These are phyloP conservation scores for Eretmocerus hayati DNA, from an alignment of 2,888 invertebrate species.

Conservation along the genomic window DNA sequence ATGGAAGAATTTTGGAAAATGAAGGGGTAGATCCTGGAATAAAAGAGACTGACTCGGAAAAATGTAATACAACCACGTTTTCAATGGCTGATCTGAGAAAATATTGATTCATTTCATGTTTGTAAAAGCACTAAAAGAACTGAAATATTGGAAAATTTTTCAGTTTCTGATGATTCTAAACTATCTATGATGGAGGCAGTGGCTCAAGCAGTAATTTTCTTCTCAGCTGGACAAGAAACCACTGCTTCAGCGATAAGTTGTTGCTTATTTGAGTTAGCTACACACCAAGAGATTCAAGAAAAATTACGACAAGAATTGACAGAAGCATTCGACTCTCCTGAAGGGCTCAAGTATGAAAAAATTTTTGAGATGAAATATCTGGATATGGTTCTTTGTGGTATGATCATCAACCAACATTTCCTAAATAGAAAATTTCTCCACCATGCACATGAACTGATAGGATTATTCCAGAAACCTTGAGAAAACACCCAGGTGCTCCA, in stretches of 20 bases:
- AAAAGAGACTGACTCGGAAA: not conserved
- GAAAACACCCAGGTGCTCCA: slow-evolving; percentile 38
- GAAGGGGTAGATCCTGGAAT: not conserved
- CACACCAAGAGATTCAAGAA: slow-evolving; percentile 42
- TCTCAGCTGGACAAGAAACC: slow-evolving; percentile 49
- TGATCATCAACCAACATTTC: no score
- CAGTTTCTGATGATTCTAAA: slow-evolving; percentile 11
- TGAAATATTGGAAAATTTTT: not conserved
- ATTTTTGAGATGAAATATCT: slow-evolving; percentile 45
- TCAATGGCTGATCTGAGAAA: not conserved
- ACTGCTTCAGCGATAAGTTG: slow-evolving; percentile 47
- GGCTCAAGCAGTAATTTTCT: slow-evolving; percentile 46
- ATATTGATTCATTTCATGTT: not conserved
- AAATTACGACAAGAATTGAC: slow-evolving; percentile 41
- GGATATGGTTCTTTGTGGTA: slow-evolving; percentile 45
- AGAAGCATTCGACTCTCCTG: slow-evolving; percentile 32
- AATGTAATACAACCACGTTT: not conserved
- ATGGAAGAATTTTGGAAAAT: slow-evolving; percentile 15
- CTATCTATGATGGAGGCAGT: slow-evolving; percentile 43
- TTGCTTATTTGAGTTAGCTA: slow-evolving; percentile 44
- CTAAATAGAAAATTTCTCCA: no score
- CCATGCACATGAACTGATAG: no score
- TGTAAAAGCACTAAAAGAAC: not conserved
- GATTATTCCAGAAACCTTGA: slow-evolving; percentile 32
- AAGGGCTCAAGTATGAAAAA: slow-evolving; percentile 44